Evolutionary conservation across 1,140 invertebrate genomes (phyloP).

Genomic region (Dinoponera quadriceps): DNA sequence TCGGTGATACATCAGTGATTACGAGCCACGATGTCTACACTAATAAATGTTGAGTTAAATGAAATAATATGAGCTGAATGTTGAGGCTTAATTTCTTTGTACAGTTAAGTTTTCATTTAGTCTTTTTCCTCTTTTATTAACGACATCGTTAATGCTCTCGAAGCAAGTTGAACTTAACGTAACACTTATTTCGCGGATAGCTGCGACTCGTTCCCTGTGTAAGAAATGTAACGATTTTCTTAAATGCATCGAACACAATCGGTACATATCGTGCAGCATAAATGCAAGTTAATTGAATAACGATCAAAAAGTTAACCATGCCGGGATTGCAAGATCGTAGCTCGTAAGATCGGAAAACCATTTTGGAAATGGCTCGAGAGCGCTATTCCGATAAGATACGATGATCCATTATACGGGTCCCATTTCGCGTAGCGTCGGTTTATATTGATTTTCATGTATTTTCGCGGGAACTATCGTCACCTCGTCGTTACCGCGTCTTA

Average conservation of each 20-base stretch:
- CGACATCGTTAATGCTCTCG: no score
- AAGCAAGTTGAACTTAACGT: no score
- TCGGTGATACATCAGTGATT: constrained; percentile 33
- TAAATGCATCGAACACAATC: not conserved
- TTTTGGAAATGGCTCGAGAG: constrained; percentile 54
- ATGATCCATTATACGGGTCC: constrained; percentile 52
- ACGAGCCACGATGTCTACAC: not conserved
- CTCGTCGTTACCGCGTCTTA: constrained; percentile 59
- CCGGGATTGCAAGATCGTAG: constrained; percentile 22
- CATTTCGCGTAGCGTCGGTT: constrained; percentile 49
- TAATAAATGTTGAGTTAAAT: constrained; percentile 6
- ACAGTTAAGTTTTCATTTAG: no score
- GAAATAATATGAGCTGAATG: not conserved
- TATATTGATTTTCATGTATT: constrained; percentile 60
- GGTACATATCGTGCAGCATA: not conserved
- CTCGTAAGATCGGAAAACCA: constrained; percentile 54
- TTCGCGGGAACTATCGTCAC: constrained; percentile 47
- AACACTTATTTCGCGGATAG: no score
- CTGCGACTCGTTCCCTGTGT: no score
- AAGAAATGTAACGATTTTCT: not conserved
- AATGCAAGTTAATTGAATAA: constrained; percentile 31
- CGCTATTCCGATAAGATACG: constrained; percentile 50
- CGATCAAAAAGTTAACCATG: not conserved
- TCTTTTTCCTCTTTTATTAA: no score
- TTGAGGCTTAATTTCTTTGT: not conserved